A percentile compares a stretch with the other conserved stretches of the same genome.
These are phyloP conservation scores for Cerastis leucographa DNA, from an alignment of 2,888 invertebrate species.

Conservation along the genomic window DNA sequence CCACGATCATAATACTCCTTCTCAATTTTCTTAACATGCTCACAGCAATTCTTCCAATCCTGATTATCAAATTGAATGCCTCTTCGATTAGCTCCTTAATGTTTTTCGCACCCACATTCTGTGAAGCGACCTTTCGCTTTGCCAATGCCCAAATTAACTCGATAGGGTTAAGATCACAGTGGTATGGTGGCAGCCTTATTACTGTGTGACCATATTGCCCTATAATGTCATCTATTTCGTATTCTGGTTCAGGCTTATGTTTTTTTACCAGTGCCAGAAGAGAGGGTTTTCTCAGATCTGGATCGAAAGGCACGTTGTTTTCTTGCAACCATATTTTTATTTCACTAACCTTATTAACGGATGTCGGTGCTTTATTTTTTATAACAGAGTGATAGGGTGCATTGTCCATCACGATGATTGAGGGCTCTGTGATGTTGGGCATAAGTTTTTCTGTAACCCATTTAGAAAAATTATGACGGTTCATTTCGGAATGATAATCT, in stretches of 20 bases:
- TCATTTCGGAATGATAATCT: slow-evolving; percentile 6
- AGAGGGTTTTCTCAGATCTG: background rate
- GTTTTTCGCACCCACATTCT: slow-evolving; percentile 2
- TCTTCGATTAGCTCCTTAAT: slow-evolving; percentile 4
- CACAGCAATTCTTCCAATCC: slow-evolving; percentile 9
- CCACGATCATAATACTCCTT: slow-evolving; percentile 1
- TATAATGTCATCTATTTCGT: background rate
- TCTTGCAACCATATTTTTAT: background rate
- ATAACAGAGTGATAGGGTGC: background rate
- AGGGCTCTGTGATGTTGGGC: slow-evolving; percentile 6
- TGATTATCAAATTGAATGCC: slow-evolving; percentile 6
- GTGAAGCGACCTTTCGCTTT: slow-evolving; percentile 10
- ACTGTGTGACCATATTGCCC: background rate
- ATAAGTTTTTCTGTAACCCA: slow-evolving; percentile 8
- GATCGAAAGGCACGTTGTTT: slow-evolving; percentile 4
- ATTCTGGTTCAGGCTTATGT: background rate
- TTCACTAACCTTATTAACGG: background rate
- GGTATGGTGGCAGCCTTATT: background rate
- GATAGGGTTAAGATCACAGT: background rate
- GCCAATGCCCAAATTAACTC: slow-evolving; percentile 6
- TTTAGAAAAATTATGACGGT: background rate
- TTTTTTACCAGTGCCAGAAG: background rate
- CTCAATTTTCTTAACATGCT: background rate
- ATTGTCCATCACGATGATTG: slow-evolving; percentile 4
- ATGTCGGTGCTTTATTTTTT: slow-evolving; percentile 4